Percentiles rank a stretch among this genome's conserved stretches.
Evolutionary conservation across 2,113 vertebrate genomes (phyloP).

Genomic region (Elephas maximus): DNA sequence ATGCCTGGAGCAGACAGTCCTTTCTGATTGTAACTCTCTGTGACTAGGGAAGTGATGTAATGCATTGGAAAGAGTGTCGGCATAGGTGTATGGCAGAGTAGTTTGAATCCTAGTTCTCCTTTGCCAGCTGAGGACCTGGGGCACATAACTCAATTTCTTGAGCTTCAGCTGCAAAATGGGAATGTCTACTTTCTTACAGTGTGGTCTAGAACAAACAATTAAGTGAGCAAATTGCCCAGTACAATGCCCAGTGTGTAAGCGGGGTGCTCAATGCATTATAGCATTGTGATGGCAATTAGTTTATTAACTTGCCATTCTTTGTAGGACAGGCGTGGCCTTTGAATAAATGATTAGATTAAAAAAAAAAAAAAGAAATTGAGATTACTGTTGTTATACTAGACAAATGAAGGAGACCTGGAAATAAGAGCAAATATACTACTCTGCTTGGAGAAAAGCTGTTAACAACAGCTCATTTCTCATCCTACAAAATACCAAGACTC

Average conservation of each 20-base stretch:
- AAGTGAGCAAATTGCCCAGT: background rate
- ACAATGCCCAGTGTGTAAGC: background rate
- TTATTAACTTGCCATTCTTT: background rate
- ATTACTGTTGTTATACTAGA: background rate
- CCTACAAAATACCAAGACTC: background rate
- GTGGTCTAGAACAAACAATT: background rate
- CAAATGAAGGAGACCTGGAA: slow-evolving; percentile 25
- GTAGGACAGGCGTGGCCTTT: background rate
- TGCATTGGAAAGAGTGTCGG: background rate
- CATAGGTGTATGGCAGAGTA: background rate
- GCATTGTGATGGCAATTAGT: background rate
- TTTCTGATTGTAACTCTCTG: background rate
- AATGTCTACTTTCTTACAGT: background rate
- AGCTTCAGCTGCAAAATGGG: background rate
- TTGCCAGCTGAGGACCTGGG: background rate
- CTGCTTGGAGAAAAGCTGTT: background rate
- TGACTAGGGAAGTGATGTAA: background rate
- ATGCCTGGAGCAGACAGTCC: background rate
- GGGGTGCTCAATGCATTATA: background rate
- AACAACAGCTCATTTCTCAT: background rate
- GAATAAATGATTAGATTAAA: background rate
- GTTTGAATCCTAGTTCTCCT: background rate
- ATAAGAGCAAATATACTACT: background rate
- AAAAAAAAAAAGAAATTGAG: slow-evolving; percentile 41
- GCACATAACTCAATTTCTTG: slow-evolving; percentile 37